Evolutionary conservation across 2,888 invertebrate genomes (phyloP), one percentile per base, ranked within the genome.

Genomic region (Melanchra persicariae): DNA sequence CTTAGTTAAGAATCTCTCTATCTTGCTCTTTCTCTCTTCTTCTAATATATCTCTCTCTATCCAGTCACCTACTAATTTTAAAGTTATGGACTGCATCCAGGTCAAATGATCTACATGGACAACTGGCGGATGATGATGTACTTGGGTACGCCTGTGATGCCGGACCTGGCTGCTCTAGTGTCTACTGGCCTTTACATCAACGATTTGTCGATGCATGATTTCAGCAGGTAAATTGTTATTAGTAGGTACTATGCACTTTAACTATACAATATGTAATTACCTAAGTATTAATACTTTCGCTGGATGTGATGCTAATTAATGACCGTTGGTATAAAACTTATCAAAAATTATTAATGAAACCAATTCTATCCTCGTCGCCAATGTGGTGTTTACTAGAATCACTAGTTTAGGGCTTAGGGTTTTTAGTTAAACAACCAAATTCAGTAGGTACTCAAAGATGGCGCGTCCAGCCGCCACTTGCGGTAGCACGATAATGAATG

Each of bases 101-200:
- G 99, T 85, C 99, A 99, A 96, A 99, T 99, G 99, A 98, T 99
- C 88, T 99, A 98, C 93, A 99, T 99, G 99, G 98, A 98, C 85
- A 99, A 99, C 90, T 99, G 99, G 99, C 97, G 98, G 79, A 98
- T 99, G 97, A 98, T 99, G 96, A 98, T 99, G 97, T 99, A 99
- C 91, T 96, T 99, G 64, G 99, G 99, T 10, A 99, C 99, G 0
- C 99, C 99, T 0, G 98, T 99, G 45, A 99, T 99, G 98, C 98
- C 98, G 0, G 99, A 99, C 92, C 96, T 99, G 60, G 98, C 98
- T n/a, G 98, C 98, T 0, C 97, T 99, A 86, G 98, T 99, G 77
- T 98, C 98, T 58, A 98, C 99, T 0, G 99, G 99, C 0, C 97
- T 99, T 0, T 99, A 99, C 91, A 99, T 99, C 91, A 99, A 99